Conservation (phyloP, 2,113 vertebrate species). For the Tylochromis polylepis region DNA sequence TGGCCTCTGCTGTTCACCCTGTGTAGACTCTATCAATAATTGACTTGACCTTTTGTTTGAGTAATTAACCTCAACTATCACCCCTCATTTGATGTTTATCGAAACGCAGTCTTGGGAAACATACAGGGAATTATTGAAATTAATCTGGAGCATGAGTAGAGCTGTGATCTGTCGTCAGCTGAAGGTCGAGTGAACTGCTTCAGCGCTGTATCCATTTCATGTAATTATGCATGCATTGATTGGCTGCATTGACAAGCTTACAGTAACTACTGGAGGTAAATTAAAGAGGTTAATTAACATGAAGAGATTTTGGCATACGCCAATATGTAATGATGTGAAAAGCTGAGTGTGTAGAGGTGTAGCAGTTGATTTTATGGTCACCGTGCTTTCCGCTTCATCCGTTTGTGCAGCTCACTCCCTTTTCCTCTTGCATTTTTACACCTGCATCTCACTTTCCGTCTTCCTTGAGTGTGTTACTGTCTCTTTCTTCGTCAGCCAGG, state of each 20-base stretch:
- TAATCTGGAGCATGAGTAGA: neutral
- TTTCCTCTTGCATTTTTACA: neutral
- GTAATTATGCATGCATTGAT: constrained; percentile 42
- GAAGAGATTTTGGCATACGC: constrained; percentile 11
- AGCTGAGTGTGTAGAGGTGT: neutral
- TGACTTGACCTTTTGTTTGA: constrained; percentile 42
- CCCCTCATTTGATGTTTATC: constrained; percentile 24
- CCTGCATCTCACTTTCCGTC: neutral
- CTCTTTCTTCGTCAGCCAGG: neutral
- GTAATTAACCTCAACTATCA: constrained; percentile 50
- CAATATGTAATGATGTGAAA: constrained; percentile 15
- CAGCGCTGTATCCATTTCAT: neutral
- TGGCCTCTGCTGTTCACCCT: constrained; percentile 5
- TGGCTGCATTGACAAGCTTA: constrained; percentile 15
- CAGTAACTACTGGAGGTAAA: constrained; percentile 35
- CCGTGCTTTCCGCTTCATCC: neutral
- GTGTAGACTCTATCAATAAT: constrained; percentile 22
- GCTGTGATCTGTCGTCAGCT: neutral
- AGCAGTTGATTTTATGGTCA: constrained; percentile 25
- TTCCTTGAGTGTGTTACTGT: neutral
- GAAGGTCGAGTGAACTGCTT: neutral
- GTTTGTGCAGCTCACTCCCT: neutral
- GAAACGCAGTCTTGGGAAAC: constrained; percentile 1
- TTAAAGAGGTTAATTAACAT: constrained; percentile 53
- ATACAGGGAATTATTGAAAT: constrained; percentile 2